Conservation (phyloP, 2,888 invertebrate species). For the Oxyscelio sp. region DNA sequence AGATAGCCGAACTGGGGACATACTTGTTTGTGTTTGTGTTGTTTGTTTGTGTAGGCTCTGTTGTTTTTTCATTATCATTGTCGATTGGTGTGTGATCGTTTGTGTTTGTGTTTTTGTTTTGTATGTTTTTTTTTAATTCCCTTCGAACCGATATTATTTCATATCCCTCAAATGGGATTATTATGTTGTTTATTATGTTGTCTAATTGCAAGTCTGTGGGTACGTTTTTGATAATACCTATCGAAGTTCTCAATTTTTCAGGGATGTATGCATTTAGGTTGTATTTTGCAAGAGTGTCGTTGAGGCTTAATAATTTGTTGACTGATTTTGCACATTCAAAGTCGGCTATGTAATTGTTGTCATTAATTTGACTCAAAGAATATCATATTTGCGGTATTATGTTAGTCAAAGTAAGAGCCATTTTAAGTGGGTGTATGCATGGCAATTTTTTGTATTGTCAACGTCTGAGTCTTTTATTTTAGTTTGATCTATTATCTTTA, state of each 20-base stretch:
- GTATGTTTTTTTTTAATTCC: not conserved
- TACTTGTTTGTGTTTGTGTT: not conserved
- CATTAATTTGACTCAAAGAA: too few relatives aligned
- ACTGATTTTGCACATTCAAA: too few relatives aligned
- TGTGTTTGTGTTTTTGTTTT: not conserved
- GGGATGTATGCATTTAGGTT: slow-evolving; percentile 1
- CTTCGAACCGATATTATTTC: not conserved
- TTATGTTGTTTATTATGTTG: not conserved
- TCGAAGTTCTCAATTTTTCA: not conserved
- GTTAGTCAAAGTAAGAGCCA: too few relatives aligned
- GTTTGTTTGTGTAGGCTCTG: too few relatives aligned
- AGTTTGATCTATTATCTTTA: too few relatives aligned
- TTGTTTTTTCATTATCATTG: not conserved
- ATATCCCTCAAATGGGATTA: slow-evolving; percentile 1
- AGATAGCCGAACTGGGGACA: not conserved
- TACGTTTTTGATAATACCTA: slow-evolving; percentile 2
- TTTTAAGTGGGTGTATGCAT: too few relatives aligned
- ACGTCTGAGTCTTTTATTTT: too few relatives aligned
- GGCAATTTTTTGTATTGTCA: too few relatives aligned
- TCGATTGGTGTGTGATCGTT: not conserved
- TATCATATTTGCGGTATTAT: too few relatives aligned
- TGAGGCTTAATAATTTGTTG: too few relatives aligned
- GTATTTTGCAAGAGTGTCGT: too few relatives aligned
- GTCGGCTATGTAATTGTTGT: too few relatives aligned
- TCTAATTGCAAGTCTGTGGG: not conserved